Base-by-base conservation (phyloP, 2,797 vertebrate genomes). In the Poecilia wingei region DNA sequence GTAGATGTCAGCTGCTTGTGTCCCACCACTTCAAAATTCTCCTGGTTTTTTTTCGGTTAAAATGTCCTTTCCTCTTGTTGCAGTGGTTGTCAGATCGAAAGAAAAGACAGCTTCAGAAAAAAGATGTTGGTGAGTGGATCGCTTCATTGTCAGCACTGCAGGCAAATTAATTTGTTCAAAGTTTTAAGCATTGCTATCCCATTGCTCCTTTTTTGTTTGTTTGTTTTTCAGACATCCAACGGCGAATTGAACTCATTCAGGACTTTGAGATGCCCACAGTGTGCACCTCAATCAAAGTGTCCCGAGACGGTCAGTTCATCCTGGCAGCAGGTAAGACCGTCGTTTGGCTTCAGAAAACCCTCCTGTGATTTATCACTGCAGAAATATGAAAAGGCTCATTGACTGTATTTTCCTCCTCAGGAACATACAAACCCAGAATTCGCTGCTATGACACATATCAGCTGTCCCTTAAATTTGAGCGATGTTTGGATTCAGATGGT, bases 191-290 rank as follows among this genome's bases (percentile, higher is more conserved):
- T 69, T 66, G 10, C 53, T 68, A n/a, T 53, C 59, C 33, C 3
- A 12, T 68, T 77, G 16, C n/a, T 51, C 1, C 75, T 2, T 43
- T 33, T 39, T 39, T 39, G 39, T 39, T 39, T 39, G 6, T 41
- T 41, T 10, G 36, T 0, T 39, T 3, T 33, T 0, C 76, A 99
- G 98, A 98, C 88, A 92, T 99, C 85, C 97, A 97, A 55, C 97
- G 96, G 79, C 97, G 98, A 93, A 99, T 99, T 69, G 98, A 99
- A 87, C 98, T 99, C 82, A 98, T 99, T 91, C 98, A 99, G 89
- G 98, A 99, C 89, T 99, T 99, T 94, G 97, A 99, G 90, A 99
- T 99, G 98, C 98, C 98, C 66, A 98, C 98, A 0, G 95, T 99
- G 84, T 96, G 97, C 91, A 97, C 96, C 72, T 98, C 97, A 70